Base-by-base conservation (phyloP, 2,113 vertebrate genomes). In the Pachyramphus minor region DNA sequence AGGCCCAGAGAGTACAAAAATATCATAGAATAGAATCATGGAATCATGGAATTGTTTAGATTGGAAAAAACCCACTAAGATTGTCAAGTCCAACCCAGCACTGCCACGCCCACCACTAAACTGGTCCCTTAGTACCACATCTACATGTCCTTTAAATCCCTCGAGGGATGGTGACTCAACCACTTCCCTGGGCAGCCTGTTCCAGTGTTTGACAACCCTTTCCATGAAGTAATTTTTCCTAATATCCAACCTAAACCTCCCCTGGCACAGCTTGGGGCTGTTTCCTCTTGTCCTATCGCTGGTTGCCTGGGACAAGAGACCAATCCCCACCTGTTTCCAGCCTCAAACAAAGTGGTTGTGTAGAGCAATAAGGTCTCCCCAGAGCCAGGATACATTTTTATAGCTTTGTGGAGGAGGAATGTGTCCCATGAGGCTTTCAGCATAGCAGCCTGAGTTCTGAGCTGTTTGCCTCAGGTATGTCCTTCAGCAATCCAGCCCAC, bases 281-380 rank as follows among this genome's bases (percentile, higher is more conserved):
- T 64, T 49, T 80, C 39, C 41, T 79, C 35, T 72, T n/a, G 30
- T 58, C 30, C 30, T 66, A 0, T 24, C 9, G 2, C 24, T 56
- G 23, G 15, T 35, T 42, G 18, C 30, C 14, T 56, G 59, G 28
- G 30, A 56, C 28, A 84, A 74, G 42, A 74, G 33, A 25, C 56
- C 0, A 9, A 20, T 25, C 15, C 14, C 25, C 30, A 39, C 8
- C 14, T 24, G 30, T 25, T n/a, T 30, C 2, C 41, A 63, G 3
- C 20, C 41, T 64, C 22, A 31, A 50, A 37, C 18, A 31, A 28
- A 77, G 27, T 10, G 28, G 17, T 42, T 64, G 11, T 21, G 7
- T 31, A 23, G 37, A 73, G 35, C 28, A 33, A 3, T 42, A 22
- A 37, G 21, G 49, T 58, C 18, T 42, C 42, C 22, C 25, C 59